These are phyloP conservation scores for Oreochromis niloticus DNA, from an alignment of 2,113 vertebrate genomes.

Conservation along the genomic window DNA sequence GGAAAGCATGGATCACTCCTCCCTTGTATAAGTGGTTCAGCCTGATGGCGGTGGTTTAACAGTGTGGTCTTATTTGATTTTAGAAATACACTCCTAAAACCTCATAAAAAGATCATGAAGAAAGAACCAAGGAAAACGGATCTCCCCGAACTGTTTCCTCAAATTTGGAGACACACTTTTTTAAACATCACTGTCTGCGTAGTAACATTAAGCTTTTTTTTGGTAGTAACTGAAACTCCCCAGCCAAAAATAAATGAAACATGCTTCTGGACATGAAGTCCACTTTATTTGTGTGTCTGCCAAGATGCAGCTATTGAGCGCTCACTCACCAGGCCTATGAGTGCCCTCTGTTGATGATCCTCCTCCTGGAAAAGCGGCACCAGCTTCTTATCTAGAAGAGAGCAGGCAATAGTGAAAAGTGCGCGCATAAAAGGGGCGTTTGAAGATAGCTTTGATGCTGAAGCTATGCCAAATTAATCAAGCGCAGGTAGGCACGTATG, in stretches of 20 bases:
- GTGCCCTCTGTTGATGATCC: slow-evolving; percentile 81
- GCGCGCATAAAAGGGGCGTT: background rate
- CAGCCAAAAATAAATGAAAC: background rate
- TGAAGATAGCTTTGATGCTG: slow-evolving; percentile 22
- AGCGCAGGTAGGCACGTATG: background rate
- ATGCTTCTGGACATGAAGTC: background rate
- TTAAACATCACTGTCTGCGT: background rate
- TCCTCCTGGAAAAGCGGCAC: slow-evolving; percentile 90
- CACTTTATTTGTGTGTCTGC: background rate
- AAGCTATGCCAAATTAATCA: background rate
- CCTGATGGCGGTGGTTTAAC: background rate
- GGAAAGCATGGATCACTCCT: background rate
- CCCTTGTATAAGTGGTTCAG: background rate
- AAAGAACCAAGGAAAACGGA: background rate
- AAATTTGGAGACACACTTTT: background rate
- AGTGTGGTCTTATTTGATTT: background rate
- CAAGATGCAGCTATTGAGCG: background rate
- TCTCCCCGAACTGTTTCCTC: background rate
- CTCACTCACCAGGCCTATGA: slow-evolving; percentile 85
- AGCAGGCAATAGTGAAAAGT: background rate
- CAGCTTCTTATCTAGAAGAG: slow-evolving; percentile 77
- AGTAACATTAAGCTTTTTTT: background rate
- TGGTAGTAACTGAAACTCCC: background rate
- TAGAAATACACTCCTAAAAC: background rate
- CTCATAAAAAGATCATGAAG: background rate